A percentile compares a stretch with the other conserved stretches of the same genome.
phyloP scores from a whole-genome alignment of 53 echinoderm and acorn worm species.

The Hippasteria phrygiana region DNA sequence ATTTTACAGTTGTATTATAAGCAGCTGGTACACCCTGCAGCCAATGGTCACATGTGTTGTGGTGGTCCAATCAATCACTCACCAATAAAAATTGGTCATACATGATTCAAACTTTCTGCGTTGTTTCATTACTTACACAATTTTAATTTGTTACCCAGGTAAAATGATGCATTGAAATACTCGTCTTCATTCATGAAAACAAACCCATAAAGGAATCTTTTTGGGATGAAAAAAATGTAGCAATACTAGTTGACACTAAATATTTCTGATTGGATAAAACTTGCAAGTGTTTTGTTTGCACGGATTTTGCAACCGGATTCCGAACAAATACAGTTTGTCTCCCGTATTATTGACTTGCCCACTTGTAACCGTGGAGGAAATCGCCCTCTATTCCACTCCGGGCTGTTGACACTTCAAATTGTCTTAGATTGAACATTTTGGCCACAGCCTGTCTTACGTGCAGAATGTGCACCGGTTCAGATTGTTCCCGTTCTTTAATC shows the following conservation, averaged over 20 bases:
- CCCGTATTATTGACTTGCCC: conserved; percentile 22
- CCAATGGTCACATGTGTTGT: no score
- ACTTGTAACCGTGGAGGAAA: background rate
- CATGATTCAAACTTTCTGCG: no score
- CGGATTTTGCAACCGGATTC: conserved; percentile 39
- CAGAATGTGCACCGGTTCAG: background rate
- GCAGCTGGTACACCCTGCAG: no score
- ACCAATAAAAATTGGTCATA: no score
- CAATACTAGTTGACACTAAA: background rate
- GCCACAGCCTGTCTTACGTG: conserved; percentile 41
- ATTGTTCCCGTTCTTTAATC: conserved; percentile 19
- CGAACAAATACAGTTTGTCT: conserved; percentile 45
- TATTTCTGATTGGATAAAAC: conserved; percentile 5
- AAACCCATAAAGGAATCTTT: background rate
- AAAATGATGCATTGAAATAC: no score
- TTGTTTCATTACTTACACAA: no score
- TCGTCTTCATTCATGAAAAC: no score
- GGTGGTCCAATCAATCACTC: no score
- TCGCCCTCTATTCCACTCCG: background rate
- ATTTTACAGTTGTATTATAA: no score
- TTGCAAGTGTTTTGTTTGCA: conserved; percentile 12
- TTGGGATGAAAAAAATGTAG: background rate
- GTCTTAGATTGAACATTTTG: conserved; percentile 25
- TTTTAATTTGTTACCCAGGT: no score
- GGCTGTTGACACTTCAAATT: conserved; percentile 50